Evolutionary conservation across 2,888 invertebrate species (phyloP).

Genomic region (Serripes groenlandicus): DNA sequence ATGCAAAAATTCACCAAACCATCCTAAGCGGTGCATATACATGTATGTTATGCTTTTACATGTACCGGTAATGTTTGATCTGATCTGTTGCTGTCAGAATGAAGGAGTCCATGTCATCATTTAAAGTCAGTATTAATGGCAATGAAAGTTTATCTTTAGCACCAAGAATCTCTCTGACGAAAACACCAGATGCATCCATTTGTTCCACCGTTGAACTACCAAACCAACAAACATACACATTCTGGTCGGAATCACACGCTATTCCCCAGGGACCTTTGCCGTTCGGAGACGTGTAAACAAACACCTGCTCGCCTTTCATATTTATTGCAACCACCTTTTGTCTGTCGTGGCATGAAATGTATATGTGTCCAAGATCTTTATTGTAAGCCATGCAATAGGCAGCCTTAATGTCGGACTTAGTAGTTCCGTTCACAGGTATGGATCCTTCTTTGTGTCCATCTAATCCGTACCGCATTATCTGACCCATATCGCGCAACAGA

Average conservation of each 20-base stretch:
- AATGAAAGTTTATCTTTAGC: background rate
- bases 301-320: background rate
- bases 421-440: background rate
- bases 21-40: too few species aligned
- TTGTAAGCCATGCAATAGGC: background rate
- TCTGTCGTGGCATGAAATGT: background rate
- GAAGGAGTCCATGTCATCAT: background rate
- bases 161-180: background rate
- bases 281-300: background rate
- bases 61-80: background rate
- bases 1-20: background rate
- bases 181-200: background rate
- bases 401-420: background rate
- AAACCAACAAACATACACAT: background rate
- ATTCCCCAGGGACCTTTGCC: background rate
- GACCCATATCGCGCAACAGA: background rate
- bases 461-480: background rate
- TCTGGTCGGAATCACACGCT: background rate
- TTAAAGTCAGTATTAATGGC: background rate
- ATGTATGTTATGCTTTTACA: background rate
- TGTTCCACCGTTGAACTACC: background rate
- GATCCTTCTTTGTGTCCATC: background rate
- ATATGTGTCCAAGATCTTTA: background rate
- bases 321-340: background rate
- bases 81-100: background rate